Evolutionary conservation across 2,797 vertebrate genomes (phyloP).

Genomic region (Prionace glauca): DNA sequence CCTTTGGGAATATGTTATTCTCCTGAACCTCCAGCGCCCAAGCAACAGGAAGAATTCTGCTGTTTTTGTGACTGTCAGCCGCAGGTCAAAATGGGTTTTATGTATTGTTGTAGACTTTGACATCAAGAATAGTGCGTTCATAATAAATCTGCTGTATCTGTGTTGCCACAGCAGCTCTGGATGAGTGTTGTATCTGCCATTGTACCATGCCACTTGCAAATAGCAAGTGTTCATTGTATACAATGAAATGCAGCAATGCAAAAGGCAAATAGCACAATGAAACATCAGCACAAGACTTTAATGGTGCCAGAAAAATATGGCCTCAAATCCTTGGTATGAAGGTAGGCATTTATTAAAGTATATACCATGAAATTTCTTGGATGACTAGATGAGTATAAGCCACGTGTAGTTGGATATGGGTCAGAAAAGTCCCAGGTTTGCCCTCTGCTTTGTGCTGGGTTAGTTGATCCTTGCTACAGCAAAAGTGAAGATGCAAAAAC

Average conservation of each 20-base stretch:
- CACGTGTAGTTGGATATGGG: too few relatives aligned
- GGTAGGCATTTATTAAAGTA: neutral
- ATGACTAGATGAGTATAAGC: too few relatives aligned
- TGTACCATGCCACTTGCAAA: neutral
- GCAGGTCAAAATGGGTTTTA: neutral
- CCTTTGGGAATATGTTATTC: neutral
- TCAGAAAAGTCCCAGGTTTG: too few relatives aligned
- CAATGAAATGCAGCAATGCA: neutral
- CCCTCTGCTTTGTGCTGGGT: too few relatives aligned
- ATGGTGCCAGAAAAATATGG: neutral
- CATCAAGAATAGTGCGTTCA: neutral
- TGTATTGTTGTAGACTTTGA: neutral
- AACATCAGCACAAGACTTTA: neutral
- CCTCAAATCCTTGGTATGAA: neutral
- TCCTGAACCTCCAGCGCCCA: neutral
- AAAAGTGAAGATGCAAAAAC: too few relatives aligned
- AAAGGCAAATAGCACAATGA: neutral
- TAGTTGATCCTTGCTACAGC: too few relatives aligned
- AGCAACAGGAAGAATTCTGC: neutral
- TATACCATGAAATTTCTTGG: neutral
- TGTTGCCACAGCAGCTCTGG: neutral
- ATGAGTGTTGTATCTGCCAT: neutral
- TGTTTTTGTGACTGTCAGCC: neutral
- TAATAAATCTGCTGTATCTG: neutral
- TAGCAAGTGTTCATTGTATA: neutral